phyloP scores from a whole-genome alignment of 2,113 vertebrate species.

The Phasianus colchicus region DNA sequence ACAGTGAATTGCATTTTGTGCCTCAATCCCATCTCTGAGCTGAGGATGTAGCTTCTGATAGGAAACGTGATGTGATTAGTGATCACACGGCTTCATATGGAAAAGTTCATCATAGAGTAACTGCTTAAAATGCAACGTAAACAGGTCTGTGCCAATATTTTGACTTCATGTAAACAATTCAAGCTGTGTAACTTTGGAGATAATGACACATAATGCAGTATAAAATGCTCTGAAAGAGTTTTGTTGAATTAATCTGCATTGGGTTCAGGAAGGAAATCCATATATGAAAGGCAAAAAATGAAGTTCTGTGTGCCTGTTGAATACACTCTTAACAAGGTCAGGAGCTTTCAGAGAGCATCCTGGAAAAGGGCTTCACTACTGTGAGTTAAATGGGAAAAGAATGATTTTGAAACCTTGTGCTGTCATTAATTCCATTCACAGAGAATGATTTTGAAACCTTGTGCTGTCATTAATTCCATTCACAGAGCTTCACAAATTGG shows the following conservation, averaged over 20 bases:
- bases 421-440: background rate
- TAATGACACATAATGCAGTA: background rate
- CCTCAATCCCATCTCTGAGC: background rate
- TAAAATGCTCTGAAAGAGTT: background rate
- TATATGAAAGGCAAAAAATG: background rate
- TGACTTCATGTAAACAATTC: conserved; percentile 34
- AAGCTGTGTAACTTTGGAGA: background rate
- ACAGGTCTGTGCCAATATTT: conserved; percentile 35
- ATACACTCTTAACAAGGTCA: background rate
- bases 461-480: background rate
- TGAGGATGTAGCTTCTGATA: background rate
- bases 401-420: background rate
- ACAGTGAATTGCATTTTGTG: background rate
- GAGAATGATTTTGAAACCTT: background rate
- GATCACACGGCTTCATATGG: background rate
- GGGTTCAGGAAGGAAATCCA: background rate
- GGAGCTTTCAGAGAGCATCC: background rate
- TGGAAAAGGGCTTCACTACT: background rate
- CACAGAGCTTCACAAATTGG: background rate
- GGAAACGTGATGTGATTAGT: background rate
- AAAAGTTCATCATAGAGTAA: conserved; percentile 23
- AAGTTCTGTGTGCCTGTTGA: background rate
- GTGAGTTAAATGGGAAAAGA: background rate
- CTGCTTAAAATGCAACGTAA: conserved; percentile 55
- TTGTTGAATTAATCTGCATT: conserved; percentile 5